Evolutionary conservation across 2,888 invertebrate genomes (phyloP).

Genomic region (Odontocerum albicorne): DNA sequence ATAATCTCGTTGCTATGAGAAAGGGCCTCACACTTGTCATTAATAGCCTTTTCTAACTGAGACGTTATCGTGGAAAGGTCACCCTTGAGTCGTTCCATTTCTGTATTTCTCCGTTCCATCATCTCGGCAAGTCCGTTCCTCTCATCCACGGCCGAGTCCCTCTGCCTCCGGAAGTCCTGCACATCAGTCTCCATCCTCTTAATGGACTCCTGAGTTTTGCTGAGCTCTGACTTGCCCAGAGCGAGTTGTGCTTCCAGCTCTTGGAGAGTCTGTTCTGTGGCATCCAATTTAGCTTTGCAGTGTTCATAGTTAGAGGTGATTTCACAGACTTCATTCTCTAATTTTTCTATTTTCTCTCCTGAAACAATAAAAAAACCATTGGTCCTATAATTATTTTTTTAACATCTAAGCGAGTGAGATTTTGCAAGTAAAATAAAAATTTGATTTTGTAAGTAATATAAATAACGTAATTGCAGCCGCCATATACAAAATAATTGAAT

Average conservation of each 20-base stretch:
- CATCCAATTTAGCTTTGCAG: conserved; percentile 61
- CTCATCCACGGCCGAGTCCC: conserved; percentile 73
- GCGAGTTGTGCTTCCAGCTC: conserved; percentile 68
- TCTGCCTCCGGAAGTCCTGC: conserved; percentile 66
- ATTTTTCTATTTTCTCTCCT: conserved; percentile 61
- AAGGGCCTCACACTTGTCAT: conserved; percentile 82
- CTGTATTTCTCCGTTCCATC: conserved; percentile 70
- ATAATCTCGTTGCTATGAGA: conserved; percentile 79
- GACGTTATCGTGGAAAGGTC: conserved; percentile 70
- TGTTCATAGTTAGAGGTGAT: conserved; percentile 65
- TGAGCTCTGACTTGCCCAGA: conserved; percentile 63
- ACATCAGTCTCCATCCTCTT: conserved; percentile 67
- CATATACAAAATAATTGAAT: no score
- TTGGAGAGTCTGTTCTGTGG: conserved; percentile 61
- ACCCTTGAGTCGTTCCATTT: conserved; percentile 71
- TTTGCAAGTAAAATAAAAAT: no score
- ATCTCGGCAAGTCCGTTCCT: conserved; percentile 72
- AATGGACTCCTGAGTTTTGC: conserved; percentile 64
- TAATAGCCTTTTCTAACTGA: conserved; percentile 74
- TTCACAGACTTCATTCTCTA: conserved; percentile 59
- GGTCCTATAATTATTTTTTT: no score
- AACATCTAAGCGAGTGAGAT: no score
- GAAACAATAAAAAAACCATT: conserved; percentile 39
- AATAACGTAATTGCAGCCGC: no score
- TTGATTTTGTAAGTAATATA: no score